Conservation (phyloP, 2,797 vertebrate species). For the Cyclopterus lumpus region DNA sequence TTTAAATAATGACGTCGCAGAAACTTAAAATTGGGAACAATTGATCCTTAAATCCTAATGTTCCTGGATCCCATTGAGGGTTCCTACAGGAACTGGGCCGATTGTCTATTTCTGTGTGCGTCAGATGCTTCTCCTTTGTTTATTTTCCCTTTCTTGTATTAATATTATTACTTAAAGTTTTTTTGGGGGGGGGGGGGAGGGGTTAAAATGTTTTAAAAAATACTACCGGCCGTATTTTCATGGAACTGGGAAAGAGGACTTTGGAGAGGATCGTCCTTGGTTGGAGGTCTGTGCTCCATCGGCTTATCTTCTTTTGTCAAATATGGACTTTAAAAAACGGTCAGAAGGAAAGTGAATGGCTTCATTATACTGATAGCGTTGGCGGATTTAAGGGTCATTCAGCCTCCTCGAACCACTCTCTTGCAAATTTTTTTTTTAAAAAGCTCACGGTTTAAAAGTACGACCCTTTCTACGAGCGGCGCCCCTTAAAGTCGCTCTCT, state of each 20-base stretch:
- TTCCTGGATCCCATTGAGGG: not conserved
- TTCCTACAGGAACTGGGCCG: not conserved
- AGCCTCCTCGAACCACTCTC: not conserved
- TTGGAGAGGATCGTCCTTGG: not conserved
- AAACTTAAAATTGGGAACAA: not conserved
- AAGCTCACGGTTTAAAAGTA: too few species aligned
- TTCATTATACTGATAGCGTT: not conserved
- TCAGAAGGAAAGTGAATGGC: not conserved
- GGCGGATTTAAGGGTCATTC: not conserved
- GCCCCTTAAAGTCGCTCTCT: too few species aligned
- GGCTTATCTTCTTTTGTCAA: not conserved
- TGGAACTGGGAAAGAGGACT: not conserved
- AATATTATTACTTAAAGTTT: not conserved
- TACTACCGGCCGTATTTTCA: not conserved
- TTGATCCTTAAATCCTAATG: not conserved
- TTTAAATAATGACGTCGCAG: not conserved
- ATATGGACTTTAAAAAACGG: too few species aligned
- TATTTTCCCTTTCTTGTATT: not conserved
- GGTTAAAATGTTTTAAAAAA: too few species aligned
- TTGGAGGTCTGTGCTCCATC: not conserved
- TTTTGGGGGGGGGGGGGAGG: too few species aligned
- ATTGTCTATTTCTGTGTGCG: not conserved
- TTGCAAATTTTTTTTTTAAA: too few species aligned
- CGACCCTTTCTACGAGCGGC: too few species aligned
- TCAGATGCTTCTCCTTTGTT: not conserved